phyloP scores from a whole-genome alignment of 2,113 vertebrate species.

The Procavia capensis region DNA sequence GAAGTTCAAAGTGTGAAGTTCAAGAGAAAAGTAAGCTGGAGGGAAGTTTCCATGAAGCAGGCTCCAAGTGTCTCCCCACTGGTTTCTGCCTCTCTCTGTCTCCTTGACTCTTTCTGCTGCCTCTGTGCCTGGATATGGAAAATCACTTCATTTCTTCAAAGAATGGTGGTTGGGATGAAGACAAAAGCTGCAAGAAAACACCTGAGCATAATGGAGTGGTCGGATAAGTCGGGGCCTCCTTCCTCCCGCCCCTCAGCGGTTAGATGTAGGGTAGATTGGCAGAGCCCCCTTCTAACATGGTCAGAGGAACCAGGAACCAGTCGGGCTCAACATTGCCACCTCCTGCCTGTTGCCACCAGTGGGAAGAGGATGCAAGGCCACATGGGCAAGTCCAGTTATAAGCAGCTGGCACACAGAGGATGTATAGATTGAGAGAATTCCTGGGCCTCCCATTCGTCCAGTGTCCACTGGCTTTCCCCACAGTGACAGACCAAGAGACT shows the following conservation, averaged over 20 bases:
- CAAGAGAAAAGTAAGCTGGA: background rate
- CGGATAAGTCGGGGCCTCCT: fast-evolving
- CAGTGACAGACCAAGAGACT: fast-evolving
- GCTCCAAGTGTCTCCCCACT: background rate
- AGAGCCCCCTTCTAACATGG: too few relatives aligned
- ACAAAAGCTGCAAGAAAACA: background rate
- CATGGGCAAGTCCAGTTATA: background rate
- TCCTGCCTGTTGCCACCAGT: too few relatives aligned
- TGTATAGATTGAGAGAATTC: background rate
- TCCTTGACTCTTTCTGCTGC: background rate
- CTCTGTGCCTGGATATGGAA: background rate
- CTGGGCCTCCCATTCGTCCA: background rate
- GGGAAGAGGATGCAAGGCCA: background rate
- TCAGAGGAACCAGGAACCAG: background rate
- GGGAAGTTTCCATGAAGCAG: background rate
- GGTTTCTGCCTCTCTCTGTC: too few relatives aligned
- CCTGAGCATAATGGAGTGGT: fast-evolving
- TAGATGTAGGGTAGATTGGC: background rate
- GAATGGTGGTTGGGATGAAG: background rate
- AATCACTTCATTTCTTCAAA: background rate
- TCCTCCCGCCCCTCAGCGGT: fast-evolving
- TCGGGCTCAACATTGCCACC: fast-evolving
- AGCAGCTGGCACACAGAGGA: background rate
- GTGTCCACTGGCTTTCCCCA: background rate
- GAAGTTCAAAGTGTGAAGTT: background rate